Conservation (phyloP, 2,113 vertebrate genomes). For the Baryphthengus martii region DNA sequence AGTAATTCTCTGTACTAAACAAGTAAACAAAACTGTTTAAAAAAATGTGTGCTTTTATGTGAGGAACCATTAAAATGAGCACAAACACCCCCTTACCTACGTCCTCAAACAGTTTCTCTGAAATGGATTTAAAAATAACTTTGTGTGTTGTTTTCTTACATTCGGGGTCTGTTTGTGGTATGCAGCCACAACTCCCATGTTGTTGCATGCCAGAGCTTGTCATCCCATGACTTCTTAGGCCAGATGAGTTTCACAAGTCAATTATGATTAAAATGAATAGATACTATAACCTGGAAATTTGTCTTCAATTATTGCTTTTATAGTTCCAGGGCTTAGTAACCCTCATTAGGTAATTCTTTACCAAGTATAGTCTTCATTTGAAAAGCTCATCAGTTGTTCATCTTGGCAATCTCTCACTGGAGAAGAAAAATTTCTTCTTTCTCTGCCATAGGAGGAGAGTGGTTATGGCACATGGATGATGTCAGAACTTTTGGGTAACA, state of each 20-base stretch:
- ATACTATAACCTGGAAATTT: background rate
- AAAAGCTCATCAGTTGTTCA: background rate
- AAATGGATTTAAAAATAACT: background rate
- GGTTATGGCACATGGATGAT: accelerated
- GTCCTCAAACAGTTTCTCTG: background rate
- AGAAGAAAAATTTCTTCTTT: background rate
- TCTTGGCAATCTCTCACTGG: background rate
- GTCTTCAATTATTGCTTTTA: background rate
- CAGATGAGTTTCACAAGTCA: background rate
- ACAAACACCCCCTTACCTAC: background rate
- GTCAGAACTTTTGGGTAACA: background rate
- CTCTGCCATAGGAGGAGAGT: background rate
- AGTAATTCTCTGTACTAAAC: slow-evolving; percentile 12
- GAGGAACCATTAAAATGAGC: background rate
- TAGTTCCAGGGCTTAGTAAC: background rate
- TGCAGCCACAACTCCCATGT: background rate
- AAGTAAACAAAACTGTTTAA: background rate
- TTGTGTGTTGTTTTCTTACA: background rate
- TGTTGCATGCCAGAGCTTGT: background rate
- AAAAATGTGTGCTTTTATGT: background rate
- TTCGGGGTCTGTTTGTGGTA: background rate
- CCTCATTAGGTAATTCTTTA: background rate
- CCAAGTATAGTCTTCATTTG: background rate
- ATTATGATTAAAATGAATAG: background rate
- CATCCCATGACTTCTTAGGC: background rate